Evolutionary conservation across 2,113 vertebrate genomes (phyloP).

Genomic region (Pachyramphus minor): DNA sequence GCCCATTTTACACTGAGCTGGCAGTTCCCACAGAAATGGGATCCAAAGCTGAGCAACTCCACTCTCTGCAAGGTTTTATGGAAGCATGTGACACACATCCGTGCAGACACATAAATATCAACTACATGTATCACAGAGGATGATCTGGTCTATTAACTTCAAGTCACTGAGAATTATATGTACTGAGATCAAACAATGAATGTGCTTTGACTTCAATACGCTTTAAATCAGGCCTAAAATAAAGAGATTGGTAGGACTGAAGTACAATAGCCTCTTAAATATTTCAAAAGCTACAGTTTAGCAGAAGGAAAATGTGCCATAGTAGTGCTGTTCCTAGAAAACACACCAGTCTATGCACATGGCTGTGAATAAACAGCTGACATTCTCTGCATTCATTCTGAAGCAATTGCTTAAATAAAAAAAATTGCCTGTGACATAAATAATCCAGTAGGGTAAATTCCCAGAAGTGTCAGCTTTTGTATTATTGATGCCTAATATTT

Average conservation of each 20-base stretch:
- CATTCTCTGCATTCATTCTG: background rate
- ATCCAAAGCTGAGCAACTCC: background rate
- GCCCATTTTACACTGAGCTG: background rate
- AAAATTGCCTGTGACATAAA: conserved; percentile 26
- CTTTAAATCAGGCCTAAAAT: conserved; percentile 33
- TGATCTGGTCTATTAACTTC: conserved; percentile 41
- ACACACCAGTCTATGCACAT: background rate
- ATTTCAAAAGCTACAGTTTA: background rate
- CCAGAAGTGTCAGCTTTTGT: conserved; percentile 12
- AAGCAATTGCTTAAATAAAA: conserved; percentile 36
- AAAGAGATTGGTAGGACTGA: background rate
- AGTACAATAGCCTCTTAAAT: background rate
- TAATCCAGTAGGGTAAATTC: conserved; percentile 48
- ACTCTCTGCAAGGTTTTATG: background rate
- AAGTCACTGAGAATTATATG: background rate
- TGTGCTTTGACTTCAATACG: background rate
- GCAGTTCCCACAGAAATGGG: background rate
- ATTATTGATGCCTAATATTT: conserved; percentile 48
- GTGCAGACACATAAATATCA: conserved; percentile 24
- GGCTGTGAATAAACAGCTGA: conserved; percentile 7
- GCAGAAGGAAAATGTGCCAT: background rate
- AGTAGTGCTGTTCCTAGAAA: background rate
- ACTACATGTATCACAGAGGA: background rate
- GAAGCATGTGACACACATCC: background rate
- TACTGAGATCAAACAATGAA: conserved; percentile 3